Evolutionary conservation across 2,797 vertebrate genomes (phyloP).

Genomic region (Vespertilio murinus): DNA sequence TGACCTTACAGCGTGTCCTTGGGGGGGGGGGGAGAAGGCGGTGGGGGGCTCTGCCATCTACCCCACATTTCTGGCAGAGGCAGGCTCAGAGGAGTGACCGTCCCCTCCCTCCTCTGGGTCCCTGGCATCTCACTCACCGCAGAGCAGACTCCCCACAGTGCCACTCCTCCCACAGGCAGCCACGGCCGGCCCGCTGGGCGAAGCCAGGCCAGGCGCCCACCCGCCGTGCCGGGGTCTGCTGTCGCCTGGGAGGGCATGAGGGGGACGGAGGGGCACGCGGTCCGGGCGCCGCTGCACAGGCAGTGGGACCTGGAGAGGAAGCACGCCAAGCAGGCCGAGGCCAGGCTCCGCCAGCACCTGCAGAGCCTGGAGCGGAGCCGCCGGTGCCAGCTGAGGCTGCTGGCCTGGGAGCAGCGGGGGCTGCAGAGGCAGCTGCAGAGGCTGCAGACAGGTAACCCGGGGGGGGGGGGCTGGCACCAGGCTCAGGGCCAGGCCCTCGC

Average conservation of each 20-base stretch:
- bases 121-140: not conserved
- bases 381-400: conserved; percentile 76
- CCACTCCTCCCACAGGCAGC: not conserved
- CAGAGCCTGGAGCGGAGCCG: conserved; percentile 79
- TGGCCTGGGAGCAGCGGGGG: conserved; percentile 82
- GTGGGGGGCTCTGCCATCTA: too few relatives aligned
- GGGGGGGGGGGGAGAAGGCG: too few relatives aligned
- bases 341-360: conserved; percentile 77
- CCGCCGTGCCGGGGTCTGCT: not conserved
- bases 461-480: not conserved
- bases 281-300: not conserved
- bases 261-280: not conserved
- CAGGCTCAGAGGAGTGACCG: not conserved
- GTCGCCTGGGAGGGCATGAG: not conserved
- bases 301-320: conserved; percentile 79
- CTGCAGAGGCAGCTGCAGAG: conserved; percentile 81
- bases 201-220: not conserved
- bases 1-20: not conserved
- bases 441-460: conserved; percentile 73
- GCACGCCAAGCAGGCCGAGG: conserved; percentile 78
- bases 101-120: not conserved
- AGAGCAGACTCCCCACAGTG: not conserved
- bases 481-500: not conserved
- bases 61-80: not conserved
- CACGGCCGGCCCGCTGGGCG: not conserved